Evolutionary conservation across 2,888 invertebrate species (phyloP).

Genomic region (Trichacis sp.): DNA sequence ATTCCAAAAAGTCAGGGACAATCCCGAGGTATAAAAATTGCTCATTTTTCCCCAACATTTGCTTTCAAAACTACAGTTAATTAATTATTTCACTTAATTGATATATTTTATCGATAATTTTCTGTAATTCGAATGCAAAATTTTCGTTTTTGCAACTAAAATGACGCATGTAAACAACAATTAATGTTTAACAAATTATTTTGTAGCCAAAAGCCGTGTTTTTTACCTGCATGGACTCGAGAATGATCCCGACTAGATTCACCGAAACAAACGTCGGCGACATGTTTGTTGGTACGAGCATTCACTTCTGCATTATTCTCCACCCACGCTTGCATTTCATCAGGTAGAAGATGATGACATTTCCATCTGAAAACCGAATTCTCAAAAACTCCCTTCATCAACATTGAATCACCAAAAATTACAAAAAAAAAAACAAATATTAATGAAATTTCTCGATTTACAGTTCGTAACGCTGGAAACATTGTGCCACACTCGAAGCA

Average conservation of each 20-base stretch:
- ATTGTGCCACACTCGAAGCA: slow-evolving; percentile 92
- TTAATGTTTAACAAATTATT: neutral
- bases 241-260: slow-evolving; percentile 96
- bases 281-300: slow-evolving; percentile 89
- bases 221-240: slow-evolving; percentile 98
- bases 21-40: slow-evolving; percentile 90
- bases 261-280: slow-evolving; percentile 96
- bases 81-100: no score
- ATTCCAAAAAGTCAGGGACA: slow-evolving; percentile 88
- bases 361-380: no score
- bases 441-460: neutral
- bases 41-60: no score
- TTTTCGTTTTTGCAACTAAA: no score
- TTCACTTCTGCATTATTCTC: slow-evolving; percentile 44
- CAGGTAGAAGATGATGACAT: no score
- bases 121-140: no score
- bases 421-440: slow-evolving; percentile 2
- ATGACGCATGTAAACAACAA: no score
- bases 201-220: slow-evolving; percentile 93
- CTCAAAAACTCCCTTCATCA: no score
- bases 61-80: no score
- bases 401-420: slow-evolving; percentile 1
- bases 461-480: slow-evolving; percentile 97
- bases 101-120: no score
- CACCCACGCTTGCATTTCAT: slow-evolving; percentile 25